Base-by-base conservation (phyloP, 2,797 vertebrate species). In the Parauchenoglanis ngamensis region DNA sequence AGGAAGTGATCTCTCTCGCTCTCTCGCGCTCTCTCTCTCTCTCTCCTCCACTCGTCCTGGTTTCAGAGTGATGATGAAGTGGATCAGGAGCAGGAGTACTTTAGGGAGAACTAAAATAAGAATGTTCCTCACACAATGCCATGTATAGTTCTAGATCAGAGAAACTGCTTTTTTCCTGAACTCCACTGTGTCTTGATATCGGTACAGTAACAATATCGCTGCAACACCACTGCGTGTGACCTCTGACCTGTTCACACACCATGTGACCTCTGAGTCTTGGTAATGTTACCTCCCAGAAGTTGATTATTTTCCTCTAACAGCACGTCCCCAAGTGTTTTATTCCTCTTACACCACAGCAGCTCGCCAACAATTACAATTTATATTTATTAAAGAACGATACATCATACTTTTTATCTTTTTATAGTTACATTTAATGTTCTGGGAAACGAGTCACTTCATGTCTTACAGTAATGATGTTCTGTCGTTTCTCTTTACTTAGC, bases 111-210 rank as follows among this genome's bases (percentile, higher is more conserved):
- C 91, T 92, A 90, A 92, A 94, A 94, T 90, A 90, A 87, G 68
- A 92, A 49, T 52, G 84, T 87, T 82, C 82, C 88, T 68, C 86
- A 87, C 80, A 85, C 88, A 90, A 87, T 87, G 59, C 84, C 72
- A 83, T 81, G 81, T 81, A n/a, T 91, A 88, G 91, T 92, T 94
- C 93, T 92, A 95, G 93, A 94, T 94, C 93, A 92, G 91, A 84
- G 90, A 88, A 95, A 96, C 86, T 92, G 90, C 94, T 95, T 95
- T 95, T 95, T 90, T 85, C 79, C 85, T 57, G 87, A 72, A 93
- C 93, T 90, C 89, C 88, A 92, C 90, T 91, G 6, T 87, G 83
- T n/a, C 90, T 89, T 90, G 52, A 78, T 91, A 93, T 90, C 84
- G 91, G 90, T 92, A 87, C 87, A 91, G 65, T 52, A 91, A 90